Evolutionary conservation across 2,888 invertebrate genomes (phyloP), one percentile per base, ranked within the genome.

Genomic region (Baronia brevicornis): DNA sequence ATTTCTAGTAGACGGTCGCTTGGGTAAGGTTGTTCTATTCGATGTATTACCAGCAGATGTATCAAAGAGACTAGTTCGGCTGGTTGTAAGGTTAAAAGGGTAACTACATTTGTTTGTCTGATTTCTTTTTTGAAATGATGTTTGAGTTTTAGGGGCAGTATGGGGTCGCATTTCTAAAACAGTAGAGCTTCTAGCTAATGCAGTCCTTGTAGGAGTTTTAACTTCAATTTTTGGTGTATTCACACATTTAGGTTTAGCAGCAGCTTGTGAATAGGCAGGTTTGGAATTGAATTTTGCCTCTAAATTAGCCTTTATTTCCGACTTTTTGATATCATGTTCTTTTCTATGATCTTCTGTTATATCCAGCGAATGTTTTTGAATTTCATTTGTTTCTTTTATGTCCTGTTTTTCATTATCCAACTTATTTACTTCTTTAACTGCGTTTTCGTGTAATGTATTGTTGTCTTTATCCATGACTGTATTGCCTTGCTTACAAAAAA

Each of bases 201-300:
- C 51, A 13, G 58, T 48, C 37, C 56, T 63, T 1, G 60, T 47
- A 4, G 62, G 66, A 13, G 62, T 58, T 54, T 80, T 84, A 0
- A 63, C 48, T 52, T 80, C 78, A 3, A 54, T 44, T 66, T 75
- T 84, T 7, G 53, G 19, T 2, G 56, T 32, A 27, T 46, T 57
- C 1, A 59, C 51, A 20, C 62, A 48, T 48, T 84, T 85, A 3
- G 84, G 84, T 52, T 85, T 85, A 13, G 85, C 84, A 15, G 85
- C 85, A 10, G 84, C 84, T 61, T 84, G 84, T 0, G 84, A 85
- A 48, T 85, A 85, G 10, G 85, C 84, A 2, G 84, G 75, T 44
- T 69, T 66, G 4, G 59, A 28, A 5, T 39, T 53, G 2, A 48
- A 46, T 50, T 73, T 74, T 0, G 34, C 10, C 24, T 77, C 74